Percentiles rank a stretch among this genome's conserved stretches.
These are phyloP conservation scores for Poeciliopsis retropinna DNA, from an alignment of 2,113 vertebrate genomes.

Conservation along the genomic window DNA sequence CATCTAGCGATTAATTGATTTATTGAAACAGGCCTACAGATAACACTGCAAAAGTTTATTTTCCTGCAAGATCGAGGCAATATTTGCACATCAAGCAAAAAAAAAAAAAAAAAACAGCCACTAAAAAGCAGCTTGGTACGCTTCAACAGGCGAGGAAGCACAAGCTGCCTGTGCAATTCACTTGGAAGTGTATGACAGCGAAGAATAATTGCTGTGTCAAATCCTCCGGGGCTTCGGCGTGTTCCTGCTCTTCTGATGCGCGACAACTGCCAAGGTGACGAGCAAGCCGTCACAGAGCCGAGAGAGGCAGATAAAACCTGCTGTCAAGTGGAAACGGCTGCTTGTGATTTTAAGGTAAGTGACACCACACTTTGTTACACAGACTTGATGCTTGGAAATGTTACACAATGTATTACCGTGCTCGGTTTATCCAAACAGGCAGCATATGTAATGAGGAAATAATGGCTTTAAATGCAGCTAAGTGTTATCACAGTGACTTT, in stretches of 20 bases:
- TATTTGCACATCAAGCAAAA: conserved; percentile 26
- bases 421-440: background rate
- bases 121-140: conserved; percentile 45
- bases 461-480: background rate
- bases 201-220: conserved; percentile 68
- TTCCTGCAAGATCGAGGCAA: conserved; percentile 18
- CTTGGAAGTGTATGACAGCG: conserved; percentile 49
- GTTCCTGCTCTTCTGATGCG: conserved; percentile 56
- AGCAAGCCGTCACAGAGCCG: conserved; percentile 38
- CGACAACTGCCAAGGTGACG: conserved; percentile 59
- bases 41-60: conserved; percentile 2
- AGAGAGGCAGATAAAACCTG: conserved; percentile 38
- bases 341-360: conserved; percentile 17
- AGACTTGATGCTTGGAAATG: conserved; percentile 11
- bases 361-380: conserved; percentile 15
- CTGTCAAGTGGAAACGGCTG: conserved; percentile 38
- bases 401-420: conserved; percentile 6
- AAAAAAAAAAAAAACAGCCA: conserved; percentile 1
- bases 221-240: conserved; percentile 52
- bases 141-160: conserved; percentile 59
- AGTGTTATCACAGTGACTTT: conserved; percentile 10
- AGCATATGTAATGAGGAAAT: background rate
- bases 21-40: background rate
- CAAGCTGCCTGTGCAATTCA: conserved; percentile 42
- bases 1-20: too few species aligned